phyloP scores from a whole-genome alignment of 2,113 vertebrate genomes.

The Chaetodon trifascialis region DNA sequence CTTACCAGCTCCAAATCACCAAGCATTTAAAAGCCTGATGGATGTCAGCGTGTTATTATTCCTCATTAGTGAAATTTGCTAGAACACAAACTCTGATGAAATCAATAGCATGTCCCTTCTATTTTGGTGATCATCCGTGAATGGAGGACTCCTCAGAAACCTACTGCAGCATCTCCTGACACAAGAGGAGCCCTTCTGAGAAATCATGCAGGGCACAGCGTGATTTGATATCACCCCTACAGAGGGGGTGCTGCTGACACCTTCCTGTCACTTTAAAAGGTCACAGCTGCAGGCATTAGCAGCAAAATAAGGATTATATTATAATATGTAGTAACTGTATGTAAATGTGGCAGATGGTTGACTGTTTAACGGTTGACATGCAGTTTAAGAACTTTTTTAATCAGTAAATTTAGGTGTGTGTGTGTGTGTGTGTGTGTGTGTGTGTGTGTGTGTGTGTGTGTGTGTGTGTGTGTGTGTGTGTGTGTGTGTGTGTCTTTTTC shows the following conservation, averaged over 20 bases:
- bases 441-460: no score
- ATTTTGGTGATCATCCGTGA: constrained; percentile 33
- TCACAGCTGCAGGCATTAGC: constrained; percentile 48
- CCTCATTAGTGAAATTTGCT: constrained; percentile 26
- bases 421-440: no score
- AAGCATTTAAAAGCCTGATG: neutral
- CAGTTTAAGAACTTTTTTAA: neutral
- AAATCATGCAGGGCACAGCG: constrained; percentile 49
- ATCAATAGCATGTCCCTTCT: constrained; percentile 5
- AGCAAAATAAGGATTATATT: constrained; percentile 4
- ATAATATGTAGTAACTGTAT: neutral
- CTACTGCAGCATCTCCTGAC: constrained; percentile 26
- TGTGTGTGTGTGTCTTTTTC: neutral
- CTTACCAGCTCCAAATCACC: neutral
- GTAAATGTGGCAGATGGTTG: neutral
- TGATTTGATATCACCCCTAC: constrained; percentile 28
- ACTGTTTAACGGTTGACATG: neutral
- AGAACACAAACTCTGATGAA: constrained; percentile 34
- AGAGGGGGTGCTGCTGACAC: constrained; percentile 32
- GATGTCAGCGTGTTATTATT: constrained; percentile 34
- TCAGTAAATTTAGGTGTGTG: neutral
- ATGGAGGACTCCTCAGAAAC: constrained; percentile 37
- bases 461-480: no score
- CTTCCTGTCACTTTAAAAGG: constrained; percentile 54
- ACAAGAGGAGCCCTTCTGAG: constrained; percentile 26